Evolutionary conservation across 2,888 invertebrate species (phyloP), one percentile per base, ranked within the genome.

Genomic region (Strigamia crassipes): DNA sequence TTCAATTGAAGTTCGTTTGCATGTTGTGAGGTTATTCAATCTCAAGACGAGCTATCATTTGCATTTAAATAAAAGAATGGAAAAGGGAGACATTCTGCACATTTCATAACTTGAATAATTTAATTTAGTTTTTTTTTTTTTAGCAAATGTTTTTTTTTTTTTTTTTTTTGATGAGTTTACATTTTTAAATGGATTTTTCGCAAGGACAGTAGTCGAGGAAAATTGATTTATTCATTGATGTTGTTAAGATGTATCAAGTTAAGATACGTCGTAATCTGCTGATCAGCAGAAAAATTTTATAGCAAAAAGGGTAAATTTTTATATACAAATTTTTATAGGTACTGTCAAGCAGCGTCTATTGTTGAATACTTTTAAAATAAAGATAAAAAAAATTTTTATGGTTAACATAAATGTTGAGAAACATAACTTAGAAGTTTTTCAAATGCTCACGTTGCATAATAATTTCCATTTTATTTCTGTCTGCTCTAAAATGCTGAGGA

Each of bases 11-110:
- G 66, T 66, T 66, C n/a, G n/a, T n/a, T 51, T 66, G 66, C 27
- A 23, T 66, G 66, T 66, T 66, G 66, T 66, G 66, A 66, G 66
- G n/a, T 66, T 66, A 66, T 66, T 66, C 66, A 66, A 66, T 66
- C 66, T 66, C 27, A 66, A 31, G 31, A 66, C 31, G 31, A 10
- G 66, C 23, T 31, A 66, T 66, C 27, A 66, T 66, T 66, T 66
- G 66, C 66, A 66, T 66, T 66, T 66, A 66, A 23, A 66, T 66
- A 66, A 66, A 66, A 31, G 66, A 66, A 66, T 31, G 23, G 23
- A 66, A n/a, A n/a, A n/a, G 66, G 66, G 12, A 51, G 66, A 66
- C 1, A 10, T 61, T 15, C 42, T 61, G 18, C 61, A 18, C 66
- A 15, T 66, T 66, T 66, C 13, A 66, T 27, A 27, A 66, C 9